Conservation (phyloP, 1,140 invertebrate species). For the Platyscapa corneri region DNA sequence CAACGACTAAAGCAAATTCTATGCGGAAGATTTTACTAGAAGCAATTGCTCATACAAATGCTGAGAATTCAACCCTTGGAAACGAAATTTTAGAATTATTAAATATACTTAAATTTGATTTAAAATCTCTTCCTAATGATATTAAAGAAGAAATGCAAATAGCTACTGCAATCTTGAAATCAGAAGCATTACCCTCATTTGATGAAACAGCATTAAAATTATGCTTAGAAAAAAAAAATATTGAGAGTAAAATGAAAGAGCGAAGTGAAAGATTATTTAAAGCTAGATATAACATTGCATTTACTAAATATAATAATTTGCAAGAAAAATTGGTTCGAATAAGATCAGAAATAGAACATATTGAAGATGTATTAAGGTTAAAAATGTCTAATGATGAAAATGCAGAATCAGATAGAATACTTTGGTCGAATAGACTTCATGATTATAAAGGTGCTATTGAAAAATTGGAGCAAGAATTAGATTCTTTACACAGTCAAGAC, state of each 20-base stretch:
- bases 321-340: constrained; percentile 59
- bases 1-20: constrained; percentile 33
- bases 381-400: constrained; percentile 55
- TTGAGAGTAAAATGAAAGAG: constrained; percentile 57
- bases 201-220: constrained; percentile 59
- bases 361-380: constrained; percentile 54
- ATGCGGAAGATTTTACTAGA: constrained; percentile 54
- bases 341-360: constrained; percentile 54
- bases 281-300: constrained; percentile 59
- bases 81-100: constrained; percentile 60
- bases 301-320: constrained; percentile 56
- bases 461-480: constrained; percentile 58
- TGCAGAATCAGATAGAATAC: constrained; percentile 56
- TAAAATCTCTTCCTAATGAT: constrained; percentile 58
- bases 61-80: constrained; percentile 59
- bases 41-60: constrained; percentile 60
- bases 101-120: constrained; percentile 56
- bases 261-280: constrained; percentile 61
- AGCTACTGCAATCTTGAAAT: constrained; percentile 57
- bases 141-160: constrained; percentile 61
- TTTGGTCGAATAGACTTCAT: constrained; percentile 59
- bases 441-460: constrained; percentile 62
- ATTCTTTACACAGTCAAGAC: constrained; percentile 59
- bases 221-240: constrained; percentile 56
- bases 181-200: constrained; percentile 59